Base-by-base conservation (phyloP, 2,888 invertebrate species). In the Branchellion lobata region DNA sequence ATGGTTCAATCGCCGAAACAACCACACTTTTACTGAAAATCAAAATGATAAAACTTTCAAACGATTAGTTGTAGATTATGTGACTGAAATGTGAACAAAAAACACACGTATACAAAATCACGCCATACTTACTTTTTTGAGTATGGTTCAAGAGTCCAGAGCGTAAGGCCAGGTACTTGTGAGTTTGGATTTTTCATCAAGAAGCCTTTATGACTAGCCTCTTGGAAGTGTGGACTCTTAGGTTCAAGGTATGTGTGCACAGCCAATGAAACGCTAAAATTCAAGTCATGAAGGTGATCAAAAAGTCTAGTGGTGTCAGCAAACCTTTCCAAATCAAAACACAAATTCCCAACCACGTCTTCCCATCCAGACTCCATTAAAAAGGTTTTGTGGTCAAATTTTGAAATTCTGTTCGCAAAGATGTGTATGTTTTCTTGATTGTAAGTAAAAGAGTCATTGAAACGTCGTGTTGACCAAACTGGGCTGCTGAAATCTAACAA, bases 401-500 rank as follows among this genome's bases (percentile, higher is more conserved):
- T 79, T 1, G 75, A 81, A 3, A 87, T 84, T 5, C 84, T 83
- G 40, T 83, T 81, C 2, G 72, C 73, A 33, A 65, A 82, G 24
- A 61, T n/a, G 51, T 73, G 36, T 18, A 79, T 21, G 33, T 81
- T 81, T 0, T 86, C 83, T 81, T 93, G 92, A 82, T 90, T 90
- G 0, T 95, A 91, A 81, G 90, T 89, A n/a, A n/a, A n/a, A 0
- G 90, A 88, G 83, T 91, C 91, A 85, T 92, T 93, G 81, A 91
- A 90, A 0, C 93, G 93, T 93, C 94, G 93, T 0, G 94, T 94
- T 0, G 94, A 94, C 94, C 94, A 95, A 79, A 95, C 91, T 0
- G 95, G 95, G 85, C 92, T 90, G 78, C 89, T 88, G 29, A 95
- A 91, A 91, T 29, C 31, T 21, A 34, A 24, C 27, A 40, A 33